Evolutionary conservation across 2,797 vertebrate genomes (phyloP), one percentile per base, ranked within the genome.

Genomic region (Enteromius radiatus): DNA sequence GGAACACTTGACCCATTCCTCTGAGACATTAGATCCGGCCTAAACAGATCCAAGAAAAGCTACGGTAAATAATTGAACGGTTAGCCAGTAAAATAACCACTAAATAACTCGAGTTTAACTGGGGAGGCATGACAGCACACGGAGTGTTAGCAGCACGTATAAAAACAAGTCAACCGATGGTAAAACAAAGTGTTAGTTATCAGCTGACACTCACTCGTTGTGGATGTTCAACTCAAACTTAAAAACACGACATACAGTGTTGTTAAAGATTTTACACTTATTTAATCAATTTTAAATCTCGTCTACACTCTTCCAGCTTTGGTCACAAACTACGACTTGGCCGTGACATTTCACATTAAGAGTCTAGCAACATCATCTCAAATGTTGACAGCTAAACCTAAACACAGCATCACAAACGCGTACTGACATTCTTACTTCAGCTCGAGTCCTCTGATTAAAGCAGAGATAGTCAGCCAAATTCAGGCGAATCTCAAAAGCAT

Each of bases 1-100:
- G 43, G 52, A 83, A 83, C 65, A 82, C 71, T 75, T 82, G 47
- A 82, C 36, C 63, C 47, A 76, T 28, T 65, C 61, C 59, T 67
- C 61, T 17, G 65, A 83, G 74, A 77, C 52, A 83, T 77, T 68
- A 59, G 47, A 68, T 68, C 47, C 26, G 23, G 64, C 26, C 63
- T 26, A 31, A 83, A 69, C 26, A 69, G 64, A 70, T 69, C 21
- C 49, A 70, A 76, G 36, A 76, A 76, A 68, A 76, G 33, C 70
- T 76, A 56, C 41, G 4, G 28, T 81, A 81, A 81, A 75, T 76
- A 75, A 75, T 17, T 82, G 8, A 82, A 82, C 7, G 52, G 61
- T 63, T 63, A 73, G 56, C 54, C 54, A 63, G 41, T 41, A 33
- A 49, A 78, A 71, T 5, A 56, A 49, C 10, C 12, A 54, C 45